Evolutionary conservation across 2,888 invertebrate species (phyloP).

Genomic region (Chrysolina haemoptera): DNA sequence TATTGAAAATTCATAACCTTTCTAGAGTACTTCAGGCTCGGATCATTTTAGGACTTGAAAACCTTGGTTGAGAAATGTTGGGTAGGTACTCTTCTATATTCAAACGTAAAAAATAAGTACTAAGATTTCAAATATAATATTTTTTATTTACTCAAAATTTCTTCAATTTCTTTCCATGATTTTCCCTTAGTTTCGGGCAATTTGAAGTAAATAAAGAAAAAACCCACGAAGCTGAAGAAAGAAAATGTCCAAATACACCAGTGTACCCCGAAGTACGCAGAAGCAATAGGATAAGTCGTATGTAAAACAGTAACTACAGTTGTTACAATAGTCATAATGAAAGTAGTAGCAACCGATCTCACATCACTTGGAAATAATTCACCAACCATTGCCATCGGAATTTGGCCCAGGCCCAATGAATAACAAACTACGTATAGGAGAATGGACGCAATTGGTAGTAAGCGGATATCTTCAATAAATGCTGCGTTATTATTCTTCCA

Average conservation of each 20-base stretch:
- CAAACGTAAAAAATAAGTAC: too few relatives aligned
- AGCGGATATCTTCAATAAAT: constrained; percentile 69
- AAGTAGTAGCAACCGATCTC: constrained; percentile 26
- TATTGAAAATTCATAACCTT: too few relatives aligned
- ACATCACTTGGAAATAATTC: constrained; percentile 31
- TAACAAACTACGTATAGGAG: constrained; percentile 14
- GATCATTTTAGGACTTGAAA: too few relatives aligned
- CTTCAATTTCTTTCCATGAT: constrained; percentile 35
- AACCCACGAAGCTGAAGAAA: constrained; percentile 25
- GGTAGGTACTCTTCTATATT: too few relatives aligned
- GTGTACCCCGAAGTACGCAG: constrained; percentile 23
- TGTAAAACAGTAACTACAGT: not conserved
- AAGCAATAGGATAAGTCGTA: constrained; percentile 22
- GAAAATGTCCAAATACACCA: constrained; percentile 36
- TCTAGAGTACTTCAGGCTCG: too few relatives aligned
- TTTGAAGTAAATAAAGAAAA: constrained; percentile 30
- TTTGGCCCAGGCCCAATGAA: constrained; percentile 33
- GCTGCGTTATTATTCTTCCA: constrained; percentile 66
- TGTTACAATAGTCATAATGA: constrained; percentile 21
- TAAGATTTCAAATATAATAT: too few relatives aligned
- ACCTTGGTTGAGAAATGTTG: too few relatives aligned
- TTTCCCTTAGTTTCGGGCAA: constrained; percentile 42
- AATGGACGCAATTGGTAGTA: constrained; percentile 78
- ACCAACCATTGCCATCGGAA: constrained; percentile 25
- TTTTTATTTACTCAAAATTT: constrained; percentile 27